phyloP scores from a whole-genome alignment of 2,113 vertebrate genomes.

The Prinia subflava region DNA sequence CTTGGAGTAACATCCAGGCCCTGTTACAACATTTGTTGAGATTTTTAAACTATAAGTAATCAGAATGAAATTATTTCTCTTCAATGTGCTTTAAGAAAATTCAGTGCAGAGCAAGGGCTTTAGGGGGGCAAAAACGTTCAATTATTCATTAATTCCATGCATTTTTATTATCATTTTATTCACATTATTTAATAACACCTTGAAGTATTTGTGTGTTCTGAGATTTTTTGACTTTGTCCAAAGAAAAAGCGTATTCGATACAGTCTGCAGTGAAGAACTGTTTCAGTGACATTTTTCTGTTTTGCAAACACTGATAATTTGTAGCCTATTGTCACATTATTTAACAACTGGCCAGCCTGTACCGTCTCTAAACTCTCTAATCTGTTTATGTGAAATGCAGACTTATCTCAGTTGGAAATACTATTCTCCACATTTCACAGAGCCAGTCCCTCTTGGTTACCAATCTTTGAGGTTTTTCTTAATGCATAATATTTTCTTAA shows the following conservation, averaged over 20 bases:
- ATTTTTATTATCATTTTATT: background rate
- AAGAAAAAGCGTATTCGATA: background rate
- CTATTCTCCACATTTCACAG: background rate
- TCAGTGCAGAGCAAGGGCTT: background rate
- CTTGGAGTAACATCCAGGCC: background rate
- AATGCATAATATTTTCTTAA: background rate
- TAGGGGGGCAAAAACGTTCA: accelerated
- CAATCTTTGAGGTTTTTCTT: background rate
- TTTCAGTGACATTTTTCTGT: background rate
- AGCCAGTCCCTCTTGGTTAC: background rate
- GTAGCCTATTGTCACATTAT: background rate
- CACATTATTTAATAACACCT: background rate
- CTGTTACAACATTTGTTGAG: background rate
- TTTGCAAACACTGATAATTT: background rate
- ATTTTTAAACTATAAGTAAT: background rate
- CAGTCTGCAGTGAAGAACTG: background rate
- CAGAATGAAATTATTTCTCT: background rate
- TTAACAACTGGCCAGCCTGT: background rate
- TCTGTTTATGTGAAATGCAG: background rate
- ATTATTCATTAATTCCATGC: background rate
- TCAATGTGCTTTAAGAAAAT: background rate
- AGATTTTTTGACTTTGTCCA: background rate
- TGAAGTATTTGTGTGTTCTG: background rate
- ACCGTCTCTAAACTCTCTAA: background rate
- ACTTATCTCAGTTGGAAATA: background rate